phyloP scores from a whole-genome alignment of 2,113 vertebrate species.

The Callopanchax toddi region DNA sequence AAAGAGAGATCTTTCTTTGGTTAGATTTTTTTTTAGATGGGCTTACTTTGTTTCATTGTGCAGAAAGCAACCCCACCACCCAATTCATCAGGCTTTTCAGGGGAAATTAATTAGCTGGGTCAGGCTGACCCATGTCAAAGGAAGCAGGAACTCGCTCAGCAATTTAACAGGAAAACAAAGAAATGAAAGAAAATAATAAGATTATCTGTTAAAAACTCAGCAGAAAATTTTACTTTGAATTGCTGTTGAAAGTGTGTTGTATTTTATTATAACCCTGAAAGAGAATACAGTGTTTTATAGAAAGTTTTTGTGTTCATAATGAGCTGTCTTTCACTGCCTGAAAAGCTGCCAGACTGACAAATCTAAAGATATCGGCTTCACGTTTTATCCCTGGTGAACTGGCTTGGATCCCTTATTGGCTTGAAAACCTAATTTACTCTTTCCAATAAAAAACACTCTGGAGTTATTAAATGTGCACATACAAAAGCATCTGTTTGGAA shows the following conservation, averaged over 20 bases:
- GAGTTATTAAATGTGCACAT: too few relatives aligned
- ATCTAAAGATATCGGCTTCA: slow-evolving; percentile 13
- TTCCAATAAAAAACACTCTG: background rate
- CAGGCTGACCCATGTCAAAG: slow-evolving; percentile 74
- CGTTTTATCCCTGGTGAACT: slow-evolving; percentile 2
- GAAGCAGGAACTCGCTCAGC: slow-evolving; percentile 53
- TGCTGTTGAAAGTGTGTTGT: background rate
- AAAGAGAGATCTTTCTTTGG: slow-evolving; percentile 28
- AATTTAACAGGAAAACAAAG: background rate
- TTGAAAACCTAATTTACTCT: background rate
- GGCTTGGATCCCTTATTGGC: slow-evolving; percentile 13
- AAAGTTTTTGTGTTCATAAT: slow-evolving; percentile 1
- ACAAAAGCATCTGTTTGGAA: too few relatives aligned
- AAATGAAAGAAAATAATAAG: background rate
- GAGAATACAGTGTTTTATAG: background rate
- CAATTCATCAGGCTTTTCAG: slow-evolving; percentile 71
- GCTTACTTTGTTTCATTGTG: slow-evolving; percentile 53
- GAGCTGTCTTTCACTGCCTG: slow-evolving; percentile 35
- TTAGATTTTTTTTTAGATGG: slow-evolving; percentile 25
- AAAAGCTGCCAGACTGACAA: slow-evolving; percentile 30
- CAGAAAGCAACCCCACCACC: slow-evolving; percentile 46
- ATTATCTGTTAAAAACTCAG: background rate
- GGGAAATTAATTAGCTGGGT: slow-evolving; percentile 72
- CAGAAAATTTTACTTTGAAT: background rate
- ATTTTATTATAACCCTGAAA: background rate